Conservation (phyloP, 2,888 invertebrate species). For the Clivina fossor region DNA sequence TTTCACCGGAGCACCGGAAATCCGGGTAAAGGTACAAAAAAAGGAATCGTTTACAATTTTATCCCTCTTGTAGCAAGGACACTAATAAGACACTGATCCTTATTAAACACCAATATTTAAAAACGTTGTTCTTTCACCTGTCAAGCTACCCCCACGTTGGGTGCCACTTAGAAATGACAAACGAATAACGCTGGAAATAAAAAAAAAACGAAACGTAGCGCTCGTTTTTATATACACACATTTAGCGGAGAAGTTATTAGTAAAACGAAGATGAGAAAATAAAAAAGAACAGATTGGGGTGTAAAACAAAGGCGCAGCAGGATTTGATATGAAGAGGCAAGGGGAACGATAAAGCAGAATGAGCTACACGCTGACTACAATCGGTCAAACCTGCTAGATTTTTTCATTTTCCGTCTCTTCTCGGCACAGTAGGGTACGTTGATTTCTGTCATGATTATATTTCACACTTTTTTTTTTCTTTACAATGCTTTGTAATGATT, state of each 20-base stretch:
- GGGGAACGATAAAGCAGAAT: too few relatives aligned
- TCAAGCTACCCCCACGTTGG: conserved; percentile 34
- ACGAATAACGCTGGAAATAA: conserved; percentile 40
- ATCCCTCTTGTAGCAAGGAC: conserved; percentile 6
- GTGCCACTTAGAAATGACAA: conserved; percentile 49
- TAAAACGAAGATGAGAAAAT: conserved; percentile 48
- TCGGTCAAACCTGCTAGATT: too few relatives aligned
- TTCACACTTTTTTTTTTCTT: too few relatives aligned
- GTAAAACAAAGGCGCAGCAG: conserved; percentile 46
- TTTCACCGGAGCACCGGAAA: too few relatives aligned
- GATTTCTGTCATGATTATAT: too few relatives aligned
- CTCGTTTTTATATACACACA: conserved; percentile 46
- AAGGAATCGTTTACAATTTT: background rate
- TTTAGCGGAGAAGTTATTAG: conserved; percentile 49
- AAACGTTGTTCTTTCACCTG: conserved; percentile 32
- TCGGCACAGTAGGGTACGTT: too few relatives aligned
- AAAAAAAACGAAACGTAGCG: conserved; percentile 14
- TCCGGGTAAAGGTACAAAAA: background rate
- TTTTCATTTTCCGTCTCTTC: too few relatives aligned
- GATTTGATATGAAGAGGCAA: too few relatives aligned
- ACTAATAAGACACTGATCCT: conserved; percentile 29
- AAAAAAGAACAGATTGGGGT: conserved; percentile 47
- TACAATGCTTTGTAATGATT: too few relatives aligned
- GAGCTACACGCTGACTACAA: too few relatives aligned
- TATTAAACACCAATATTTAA: conserved; percentile 32